Conservation (phyloP, 2,113 vertebrate genomes). For the Chroicocephalus ridibundus region DNA sequence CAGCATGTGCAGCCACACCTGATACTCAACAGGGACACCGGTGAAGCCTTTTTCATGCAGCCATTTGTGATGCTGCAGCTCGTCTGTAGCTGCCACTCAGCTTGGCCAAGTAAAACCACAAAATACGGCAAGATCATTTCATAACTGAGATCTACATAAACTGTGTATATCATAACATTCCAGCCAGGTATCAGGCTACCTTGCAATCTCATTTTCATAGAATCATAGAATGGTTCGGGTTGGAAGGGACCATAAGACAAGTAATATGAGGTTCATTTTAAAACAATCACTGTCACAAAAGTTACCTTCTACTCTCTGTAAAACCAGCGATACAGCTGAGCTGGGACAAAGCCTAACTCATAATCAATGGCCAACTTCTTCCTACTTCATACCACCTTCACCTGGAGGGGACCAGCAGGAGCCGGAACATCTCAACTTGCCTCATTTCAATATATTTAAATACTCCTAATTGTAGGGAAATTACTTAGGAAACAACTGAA, state of each 20-base stretch:
- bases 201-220: not conserved
- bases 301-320: not conserved
- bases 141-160: not conserved
- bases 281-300: not conserved
- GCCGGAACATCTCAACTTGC: not conserved
- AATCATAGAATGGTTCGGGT: no score
- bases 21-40: accelerated
- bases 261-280: not conserved
- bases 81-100: not conserved
- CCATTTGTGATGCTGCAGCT: not conserved
- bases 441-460: not conserved
- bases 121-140: not conserved
- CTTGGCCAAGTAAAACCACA: not conserved
- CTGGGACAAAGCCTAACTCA: not conserved
- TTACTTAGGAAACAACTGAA: not conserved
- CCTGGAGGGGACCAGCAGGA: not conserved
- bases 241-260: not conserved
- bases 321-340: not conserved
- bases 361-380: accelerated
- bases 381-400: not conserved
- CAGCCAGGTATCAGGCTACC: not conserved
- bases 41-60: not conserved
- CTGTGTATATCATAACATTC: accelerated
- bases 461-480: not conserved
- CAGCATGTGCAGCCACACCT: not conserved